Evolutionary conservation across 2,797 vertebrate species (phyloP).

Genomic region (Myiotriccus ornatus): DNA sequence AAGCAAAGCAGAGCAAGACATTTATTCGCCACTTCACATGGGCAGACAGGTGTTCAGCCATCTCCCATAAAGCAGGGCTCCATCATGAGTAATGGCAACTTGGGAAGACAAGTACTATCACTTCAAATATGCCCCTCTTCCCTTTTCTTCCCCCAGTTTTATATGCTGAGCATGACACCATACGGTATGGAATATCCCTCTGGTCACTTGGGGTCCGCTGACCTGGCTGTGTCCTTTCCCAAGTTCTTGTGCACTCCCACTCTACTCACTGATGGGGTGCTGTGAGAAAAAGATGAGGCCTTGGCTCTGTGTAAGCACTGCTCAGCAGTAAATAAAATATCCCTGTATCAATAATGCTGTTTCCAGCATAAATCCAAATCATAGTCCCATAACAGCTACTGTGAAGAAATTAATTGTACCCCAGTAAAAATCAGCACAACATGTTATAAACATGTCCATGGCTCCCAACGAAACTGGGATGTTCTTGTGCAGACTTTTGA

Average conservation of each 20-base stretch:
- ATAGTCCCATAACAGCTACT: not conserved
- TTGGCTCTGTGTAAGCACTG: not conserved
- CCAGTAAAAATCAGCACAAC: not conserved
- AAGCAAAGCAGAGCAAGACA: not conserved
- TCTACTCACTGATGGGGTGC: accelerated
- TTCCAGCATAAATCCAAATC: not conserved
- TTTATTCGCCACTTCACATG: not conserved
- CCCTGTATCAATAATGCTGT: not conserved
- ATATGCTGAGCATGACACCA: not conserved
- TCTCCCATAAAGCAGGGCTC: not conserved
- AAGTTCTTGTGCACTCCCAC: not conserved
- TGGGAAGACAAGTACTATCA: accelerated
- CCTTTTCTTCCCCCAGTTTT: not conserved
- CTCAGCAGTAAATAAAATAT: not conserved
- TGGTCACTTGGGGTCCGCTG: not conserved
- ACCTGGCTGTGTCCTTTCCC: not conserved
- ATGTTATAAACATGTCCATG: not conserved
- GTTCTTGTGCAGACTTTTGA: not conserved
- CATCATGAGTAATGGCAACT: not conserved
- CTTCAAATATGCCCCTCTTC: not conserved
- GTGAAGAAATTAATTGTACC: not conserved
- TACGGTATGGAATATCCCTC: not conserved
- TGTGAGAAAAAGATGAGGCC: not conserved
- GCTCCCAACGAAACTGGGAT: not conserved
- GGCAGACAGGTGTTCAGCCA: not conserved